Base-by-base conservation (phyloP, 1,140 invertebrate genomes). In the Drosophila fuyamai region DNA sequence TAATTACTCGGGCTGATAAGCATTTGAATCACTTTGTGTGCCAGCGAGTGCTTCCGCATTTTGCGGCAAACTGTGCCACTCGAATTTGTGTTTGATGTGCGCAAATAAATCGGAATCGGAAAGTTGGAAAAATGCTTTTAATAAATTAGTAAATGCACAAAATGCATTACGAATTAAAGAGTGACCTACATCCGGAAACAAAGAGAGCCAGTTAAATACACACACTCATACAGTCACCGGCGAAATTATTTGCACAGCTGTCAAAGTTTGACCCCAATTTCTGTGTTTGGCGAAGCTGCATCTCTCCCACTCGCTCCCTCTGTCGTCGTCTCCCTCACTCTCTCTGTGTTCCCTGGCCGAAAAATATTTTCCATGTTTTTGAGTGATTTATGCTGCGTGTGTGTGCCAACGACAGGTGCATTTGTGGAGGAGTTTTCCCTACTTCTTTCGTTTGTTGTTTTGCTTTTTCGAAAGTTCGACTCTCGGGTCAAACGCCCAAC, bases 181-280 rank as follows among this genome's bases (percentile, higher is more conserved):
- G 60, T 54, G 57, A 48, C 77, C 61, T 50, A 79, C 54, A 79
- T 57, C 16, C 35, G 40, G 36, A 46, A 18, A 61, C 62, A 76
- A 71, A 58, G 68, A 23, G 51, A 32, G 44, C 29, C 76, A 65
- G 53, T 56, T 76, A 54, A 67, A 47, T 18, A 67, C 41, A 65
- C 66, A 76, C 48, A 43, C 43, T 50, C 54, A 60, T 38, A 47
- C 72, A 79, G 36, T 67, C 59, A 43, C 57, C 9, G 56, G 57
- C 83, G 50, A 88, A 90, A 89, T 90, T 89, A 89, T 89, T 89
- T 89, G 84, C 85, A 78, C 84, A 89, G 84, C 84, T 89, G 84
- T 89, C 84, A 89, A 84, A 89, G 84, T 79, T 77, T 90, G 84
- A 89, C 84, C 84, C 71, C 85, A 81, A 59, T 89, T 89, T 57